These are phyloP conservation scores for Ptycholaimellus sp. DNA, from an alignment of 2,888 invertebrate species.

Conservation along the genomic window DNA sequence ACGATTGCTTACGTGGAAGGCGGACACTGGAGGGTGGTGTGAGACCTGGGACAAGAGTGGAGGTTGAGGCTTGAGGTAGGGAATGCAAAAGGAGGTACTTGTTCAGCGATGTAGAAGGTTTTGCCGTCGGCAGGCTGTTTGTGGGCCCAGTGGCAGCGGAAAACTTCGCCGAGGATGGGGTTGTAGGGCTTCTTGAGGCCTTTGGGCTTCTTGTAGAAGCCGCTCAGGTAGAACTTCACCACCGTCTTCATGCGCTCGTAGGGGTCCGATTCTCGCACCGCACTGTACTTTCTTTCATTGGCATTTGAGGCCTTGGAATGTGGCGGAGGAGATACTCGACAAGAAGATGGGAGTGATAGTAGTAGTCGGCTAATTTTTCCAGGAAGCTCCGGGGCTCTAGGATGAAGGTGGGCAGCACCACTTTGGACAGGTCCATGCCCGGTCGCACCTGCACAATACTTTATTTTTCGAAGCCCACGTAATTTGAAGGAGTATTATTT, in stretches of 20 bases:
- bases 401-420: conserved; percentile 76
- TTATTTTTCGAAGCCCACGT: too few relatives aligned
- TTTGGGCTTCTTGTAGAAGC: conserved; percentile 74
- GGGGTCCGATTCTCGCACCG: conserved; percentile 58
- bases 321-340: conserved; percentile 37
- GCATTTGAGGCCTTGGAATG: not conserved
- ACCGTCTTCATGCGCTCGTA: conserved; percentile 62
- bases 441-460: conserved; percentile 76
- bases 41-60: conserved; percentile 40
- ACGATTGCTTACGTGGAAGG: conserved; percentile 72
- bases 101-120: conserved; percentile 75
- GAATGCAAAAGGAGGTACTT: conserved; percentile 38
- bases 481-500: too few relatives aligned
- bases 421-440: conserved; percentile 80
- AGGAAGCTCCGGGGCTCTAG: conserved; percentile 73
- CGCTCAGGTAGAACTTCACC: conserved; percentile 70
- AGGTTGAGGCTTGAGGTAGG: not conserved
- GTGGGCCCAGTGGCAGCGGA: conserved; percentile 71
- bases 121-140: conserved; percentile 43
- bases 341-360: conserved; percentile 71
- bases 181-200: conserved; percentile 86
- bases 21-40: conserved; percentile 77
- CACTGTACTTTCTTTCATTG: conserved; percentile 36
- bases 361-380: conserved; percentile 72
- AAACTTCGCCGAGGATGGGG: conserved; percentile 71